phyloP scores from a whole-genome alignment of 2,113 vertebrate species.

The Numenius arquata region DNA sequence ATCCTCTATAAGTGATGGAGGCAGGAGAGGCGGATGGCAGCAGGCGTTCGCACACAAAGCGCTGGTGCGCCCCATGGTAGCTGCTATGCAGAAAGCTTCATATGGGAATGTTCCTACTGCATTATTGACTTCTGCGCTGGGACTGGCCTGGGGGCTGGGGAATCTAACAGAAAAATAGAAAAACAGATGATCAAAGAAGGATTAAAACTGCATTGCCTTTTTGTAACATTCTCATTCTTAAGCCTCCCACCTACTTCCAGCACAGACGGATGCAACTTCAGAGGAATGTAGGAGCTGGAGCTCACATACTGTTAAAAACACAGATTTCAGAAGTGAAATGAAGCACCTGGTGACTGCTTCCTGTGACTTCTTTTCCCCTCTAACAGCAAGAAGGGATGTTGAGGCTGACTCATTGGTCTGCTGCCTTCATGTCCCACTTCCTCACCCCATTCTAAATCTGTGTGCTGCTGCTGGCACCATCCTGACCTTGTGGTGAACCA shows the following conservation, averaged over 20 bases:
- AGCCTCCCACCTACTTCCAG: neutral
- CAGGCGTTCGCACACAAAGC: neutral
- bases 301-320: neutral
- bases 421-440: neutral
- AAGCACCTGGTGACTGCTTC: neutral
- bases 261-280: neutral
- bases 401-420: neutral
- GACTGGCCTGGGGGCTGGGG: neutral
- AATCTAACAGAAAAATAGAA: neutral
- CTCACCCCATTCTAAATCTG: neutral
- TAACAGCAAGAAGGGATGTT: neutral
- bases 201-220: neutral
- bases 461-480: neutral
- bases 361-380: neutral
- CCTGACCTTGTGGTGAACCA: neutral
- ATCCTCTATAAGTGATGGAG: neutral
- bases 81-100: neutral
- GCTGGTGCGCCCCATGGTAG: neutral
- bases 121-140: neutral
- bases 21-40: neutral
- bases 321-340: neutral
- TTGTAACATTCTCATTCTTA: neutral
- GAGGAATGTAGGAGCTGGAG: neutral
- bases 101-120: neutral
- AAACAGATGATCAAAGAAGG: neutral